Evolutionary conservation across 2,797 vertebrate species (phyloP), one percentile per base, ranked within the genome.

Genomic region (Eleutherodactylus coqui): DNA sequence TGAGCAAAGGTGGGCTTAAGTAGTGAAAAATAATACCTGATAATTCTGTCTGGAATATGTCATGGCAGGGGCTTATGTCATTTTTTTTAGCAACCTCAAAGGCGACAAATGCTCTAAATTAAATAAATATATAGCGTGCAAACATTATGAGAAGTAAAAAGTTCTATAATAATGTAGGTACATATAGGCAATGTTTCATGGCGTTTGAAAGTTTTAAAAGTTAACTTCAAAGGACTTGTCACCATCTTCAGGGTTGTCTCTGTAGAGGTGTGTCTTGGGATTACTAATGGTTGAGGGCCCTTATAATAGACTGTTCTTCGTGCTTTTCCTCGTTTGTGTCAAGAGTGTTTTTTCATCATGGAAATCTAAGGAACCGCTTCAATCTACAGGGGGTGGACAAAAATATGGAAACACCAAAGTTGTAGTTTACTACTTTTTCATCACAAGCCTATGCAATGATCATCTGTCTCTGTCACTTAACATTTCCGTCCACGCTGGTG

Each of bases 1-100:
- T 53, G 70, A 14, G 79, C 17, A 62, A 75, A 81, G 34, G 69
- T 53, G 58, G 85, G 55, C 82, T 86, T 80, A 86, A 82, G 82
- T 82, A 55, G 32, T 38, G 70, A 75, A 41, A 72, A 67, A 86
- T 76, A 76, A 86, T 82, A 82, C 53, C 79, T 62, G 47, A 19
- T 82, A 86, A 86, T 82, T 64, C 79, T 76, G 45, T 24, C 47
- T 55, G 34, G 45, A 82, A 76, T 75, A 73, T 73, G 27, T 82
- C 80, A 29, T 58, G 29, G 49, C 67, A 72, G 49, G 80, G 64
- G n/a, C 19, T 27, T 32, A 51, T 76, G 75, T 21, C 3, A n/a
- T 45, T 27, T 73, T 27, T 73, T 73, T 27, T 24, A n/a, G 19
- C 34, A 14, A 27, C 24, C 53, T 60, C 53, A 41, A 78, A 41